Evolutionary conservation across 2,888 invertebrate genomes (phyloP).

Genomic region (Agriopis leucophaearia): DNA sequence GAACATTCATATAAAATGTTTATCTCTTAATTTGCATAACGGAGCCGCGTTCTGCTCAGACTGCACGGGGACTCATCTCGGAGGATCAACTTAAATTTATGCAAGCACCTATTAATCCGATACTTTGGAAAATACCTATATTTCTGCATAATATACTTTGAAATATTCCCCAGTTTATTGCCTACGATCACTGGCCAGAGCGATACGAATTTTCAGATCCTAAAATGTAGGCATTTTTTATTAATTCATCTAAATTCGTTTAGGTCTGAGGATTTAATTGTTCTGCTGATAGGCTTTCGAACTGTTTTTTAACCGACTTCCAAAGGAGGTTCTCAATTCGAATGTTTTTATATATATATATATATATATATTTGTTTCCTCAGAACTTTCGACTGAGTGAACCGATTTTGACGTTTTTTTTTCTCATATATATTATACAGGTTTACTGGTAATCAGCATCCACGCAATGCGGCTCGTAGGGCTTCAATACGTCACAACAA

Average conservation of each 20-base stretch:
- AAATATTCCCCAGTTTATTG: slow-evolving; percentile 13
- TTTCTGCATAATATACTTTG: slow-evolving; percentile 20
- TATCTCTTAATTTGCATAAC: slow-evolving; percentile 82
- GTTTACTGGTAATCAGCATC: too few species aligned
- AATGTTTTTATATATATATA: too few species aligned
- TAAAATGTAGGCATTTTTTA: slow-evolving; percentile 13
- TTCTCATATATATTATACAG: background rate
- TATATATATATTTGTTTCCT: too few species aligned
- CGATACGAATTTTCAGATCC: slow-evolving; percentile 14
- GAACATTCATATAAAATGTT: slow-evolving; percentile 78
- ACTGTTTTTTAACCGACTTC: background rate
- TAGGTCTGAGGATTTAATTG: slow-evolving; percentile 47
- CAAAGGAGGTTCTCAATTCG: too few species aligned
- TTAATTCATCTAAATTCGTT: slow-evolving; percentile 13
- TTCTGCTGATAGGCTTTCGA: slow-evolving; percentile 51
- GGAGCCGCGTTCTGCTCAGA: slow-evolving; percentile 67
- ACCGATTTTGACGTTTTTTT: too few species aligned
- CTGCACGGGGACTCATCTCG: slow-evolving; percentile 72
- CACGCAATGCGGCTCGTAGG: too few species aligned
- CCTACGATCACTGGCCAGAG: slow-evolving; percentile 19
- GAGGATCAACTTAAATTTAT: slow-evolving; percentile 61
- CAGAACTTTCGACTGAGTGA: too few species aligned
- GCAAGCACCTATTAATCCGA: slow-evolving; percentile 52
- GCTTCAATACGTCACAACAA: too few species aligned
- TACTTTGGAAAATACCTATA: slow-evolving; percentile 40